These are phyloP conservation scores for Synanthedon formicaeformis DNA, from an alignment of 2,888 invertebrate species.

Conservation along the genomic window DNA sequence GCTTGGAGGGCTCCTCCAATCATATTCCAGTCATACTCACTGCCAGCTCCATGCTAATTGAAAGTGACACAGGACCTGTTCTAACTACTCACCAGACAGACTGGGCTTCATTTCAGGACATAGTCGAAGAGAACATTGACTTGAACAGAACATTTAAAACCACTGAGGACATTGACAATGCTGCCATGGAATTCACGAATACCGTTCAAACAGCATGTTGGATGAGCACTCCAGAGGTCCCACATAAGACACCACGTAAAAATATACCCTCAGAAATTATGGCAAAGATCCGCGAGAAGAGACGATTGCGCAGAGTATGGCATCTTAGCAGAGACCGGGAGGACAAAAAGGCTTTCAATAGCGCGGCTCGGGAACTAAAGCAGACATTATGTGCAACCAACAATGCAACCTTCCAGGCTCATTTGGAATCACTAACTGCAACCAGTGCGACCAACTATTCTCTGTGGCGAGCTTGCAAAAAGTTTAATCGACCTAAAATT, in stretches of 20 bases:
- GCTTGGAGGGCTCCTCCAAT: not conserved
- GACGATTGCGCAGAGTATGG: slow-evolving; percentile 3
- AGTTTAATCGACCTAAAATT: not conserved
- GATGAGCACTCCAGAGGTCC: not conserved
- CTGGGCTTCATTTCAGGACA: not conserved
- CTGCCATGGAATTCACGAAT: not conserved
- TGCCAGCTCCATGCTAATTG: not conserved
- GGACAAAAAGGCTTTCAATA: slow-evolving; percentile 3
- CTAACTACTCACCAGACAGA: not conserved
- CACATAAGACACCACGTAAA: not conserved
- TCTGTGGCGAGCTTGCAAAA: not conserved
- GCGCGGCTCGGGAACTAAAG: slow-evolving; percentile 1
- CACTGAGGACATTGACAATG: not conserved
- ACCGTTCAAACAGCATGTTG: too few species aligned
- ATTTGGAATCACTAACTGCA: not conserved
- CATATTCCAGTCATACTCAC: not conserved
- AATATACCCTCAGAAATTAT: not conserved
- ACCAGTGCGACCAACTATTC: slow-evolving; percentile 1
- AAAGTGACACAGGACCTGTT: not conserved
- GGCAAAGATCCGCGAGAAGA: slow-evolving; percentile 2
- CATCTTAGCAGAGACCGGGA: slow-evolving; percentile 1
- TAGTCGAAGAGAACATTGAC: not conserved
- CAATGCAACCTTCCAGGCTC: not conserved
- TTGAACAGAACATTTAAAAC: not conserved
- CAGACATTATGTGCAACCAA: not conserved